Base-by-base conservation (phyloP, 2,888 invertebrate genomes). In the Perithous albicinctus region DNA sequence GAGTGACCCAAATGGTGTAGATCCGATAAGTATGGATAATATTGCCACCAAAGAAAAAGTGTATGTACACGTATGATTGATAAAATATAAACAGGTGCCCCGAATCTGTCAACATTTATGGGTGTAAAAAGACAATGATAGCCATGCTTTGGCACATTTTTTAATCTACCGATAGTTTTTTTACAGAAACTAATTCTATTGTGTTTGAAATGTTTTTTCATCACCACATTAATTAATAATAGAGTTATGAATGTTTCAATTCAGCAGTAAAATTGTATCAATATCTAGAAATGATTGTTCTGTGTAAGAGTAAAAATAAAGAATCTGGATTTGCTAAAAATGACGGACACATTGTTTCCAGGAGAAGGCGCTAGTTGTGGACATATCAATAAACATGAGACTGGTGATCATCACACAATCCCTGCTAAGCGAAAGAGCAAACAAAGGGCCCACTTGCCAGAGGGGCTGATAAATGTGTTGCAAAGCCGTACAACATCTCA, bases 401-500 rank as follows among this genome's bases (percentile, higher is more conserved):
- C 29, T 38, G 35, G 35, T 72, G 78, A 81, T 81, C 56, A 78
- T 81, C 69, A 54, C 69, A n/a, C 41, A 70, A 82, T 73, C 46
- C 78, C 64, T 73, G 83, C 56, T 76, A 85, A 86, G 86, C 80
- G 83, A 84, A 78, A 83, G 51, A 67, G 67, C 84, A 90, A 89
- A 89, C 83, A 89, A 82, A 66, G 77, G 84, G 77, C 32, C 77
- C 54, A 64, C 82, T 80, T 77, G 74, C 72, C 79, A 79, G 83
- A 84, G 85, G 74, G 66, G 76, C 84, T 85, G 84, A 86, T 83
- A 87, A 88, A 86, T 87, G 85, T 84, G 85, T 54, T 64, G 63
- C 41, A 54, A 32, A 70, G 51, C 70, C 63, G 35, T 72, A 41
- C 7, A 46, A 63, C 69, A 70, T 85, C 69, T 80, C 79, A 81